phyloP scores from a whole-genome alignment of 2,888 invertebrate species.

The Cloeon dipterum region DNA sequence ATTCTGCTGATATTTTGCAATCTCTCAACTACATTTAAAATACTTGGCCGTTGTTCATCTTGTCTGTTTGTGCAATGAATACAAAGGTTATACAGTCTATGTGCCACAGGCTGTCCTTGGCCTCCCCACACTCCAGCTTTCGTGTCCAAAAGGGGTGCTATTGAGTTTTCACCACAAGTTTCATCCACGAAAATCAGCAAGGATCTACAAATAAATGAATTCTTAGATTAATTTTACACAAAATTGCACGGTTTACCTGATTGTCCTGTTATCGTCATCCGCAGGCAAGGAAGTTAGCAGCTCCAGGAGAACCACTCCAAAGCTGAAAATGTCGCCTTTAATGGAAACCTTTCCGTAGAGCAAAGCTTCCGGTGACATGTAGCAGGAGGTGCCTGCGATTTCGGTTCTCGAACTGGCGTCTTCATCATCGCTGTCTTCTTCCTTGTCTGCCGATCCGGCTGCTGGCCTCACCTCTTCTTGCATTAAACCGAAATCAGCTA shows the following conservation, averaged over 20 bases:
- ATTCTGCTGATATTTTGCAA: too few relatives aligned
- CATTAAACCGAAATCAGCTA: background rate
- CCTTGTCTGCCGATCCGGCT: conserved; percentile 25
- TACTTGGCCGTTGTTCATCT: too few relatives aligned
- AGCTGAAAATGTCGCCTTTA: conserved; percentile 53
- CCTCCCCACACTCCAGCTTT: conserved; percentile 26
- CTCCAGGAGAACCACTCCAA: conserved; percentile 52
- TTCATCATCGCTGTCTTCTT: too few relatives aligned
- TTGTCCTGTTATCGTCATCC: conserved; percentile 27
- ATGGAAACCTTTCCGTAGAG: conserved; percentile 35
- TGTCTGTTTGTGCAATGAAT: too few relatives aligned
- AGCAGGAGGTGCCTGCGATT: conserved; percentile 50
- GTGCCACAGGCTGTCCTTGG: conserved; percentile 18
- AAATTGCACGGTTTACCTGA: background rate
- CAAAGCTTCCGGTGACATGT: conserved; percentile 55
- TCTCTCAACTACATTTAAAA: too few relatives aligned
- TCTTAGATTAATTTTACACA: background rate
- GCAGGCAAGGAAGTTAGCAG: conserved; percentile 43
- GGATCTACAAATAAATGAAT: conserved; percentile 6
- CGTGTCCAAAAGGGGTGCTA: conserved; percentile 29
- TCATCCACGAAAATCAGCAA: conserved; percentile 30
- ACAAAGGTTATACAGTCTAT: too few relatives aligned
- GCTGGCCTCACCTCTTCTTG: conserved; percentile 18
- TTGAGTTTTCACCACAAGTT: conserved; percentile 22
- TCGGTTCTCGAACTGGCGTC: too few relatives aligned